phyloP scores from a whole-genome alignment of 2,113 vertebrate genomes.

The Alectura lathami region DNA sequence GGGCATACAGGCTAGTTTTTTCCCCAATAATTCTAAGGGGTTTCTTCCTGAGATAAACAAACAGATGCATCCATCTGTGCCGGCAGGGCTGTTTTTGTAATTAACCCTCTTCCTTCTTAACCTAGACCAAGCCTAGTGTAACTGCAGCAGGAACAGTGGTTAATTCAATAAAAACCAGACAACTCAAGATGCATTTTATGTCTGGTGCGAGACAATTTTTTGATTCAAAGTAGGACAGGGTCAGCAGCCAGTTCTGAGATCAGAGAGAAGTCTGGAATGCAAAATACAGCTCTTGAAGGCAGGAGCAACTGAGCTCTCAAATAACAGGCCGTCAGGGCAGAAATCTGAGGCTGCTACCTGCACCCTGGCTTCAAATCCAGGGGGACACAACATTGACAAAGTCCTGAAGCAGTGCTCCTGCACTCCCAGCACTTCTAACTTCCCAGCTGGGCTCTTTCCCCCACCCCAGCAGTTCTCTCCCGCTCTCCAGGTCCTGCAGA shows the following conservation, averaged over 20 bases:
- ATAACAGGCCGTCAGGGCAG: background rate
- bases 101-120: background rate
- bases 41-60: background rate
- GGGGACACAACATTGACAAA: background rate
- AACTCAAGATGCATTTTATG: background rate
- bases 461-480: background rate
- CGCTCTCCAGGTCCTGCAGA: background rate
- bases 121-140: background rate
- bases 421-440: background rate
- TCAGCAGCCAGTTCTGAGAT: background rate
- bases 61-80: background rate
- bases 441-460: background rate
- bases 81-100: background rate
- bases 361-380: background rate
- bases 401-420: background rate
- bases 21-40: background rate
- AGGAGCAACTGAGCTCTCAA: background rate
- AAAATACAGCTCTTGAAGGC: background rate
- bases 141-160: background rate
- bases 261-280: background rate
- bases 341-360: background rate
- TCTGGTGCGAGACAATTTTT: background rate
- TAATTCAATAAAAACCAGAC: background rate
- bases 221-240: fast-evolving
- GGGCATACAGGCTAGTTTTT: background rate